Percentiles rank a stretch among this genome's conserved stretches.
phyloP scores from a whole-genome alignment of 2,797 vertebrate species.

The Menidia menidia region DNA sequence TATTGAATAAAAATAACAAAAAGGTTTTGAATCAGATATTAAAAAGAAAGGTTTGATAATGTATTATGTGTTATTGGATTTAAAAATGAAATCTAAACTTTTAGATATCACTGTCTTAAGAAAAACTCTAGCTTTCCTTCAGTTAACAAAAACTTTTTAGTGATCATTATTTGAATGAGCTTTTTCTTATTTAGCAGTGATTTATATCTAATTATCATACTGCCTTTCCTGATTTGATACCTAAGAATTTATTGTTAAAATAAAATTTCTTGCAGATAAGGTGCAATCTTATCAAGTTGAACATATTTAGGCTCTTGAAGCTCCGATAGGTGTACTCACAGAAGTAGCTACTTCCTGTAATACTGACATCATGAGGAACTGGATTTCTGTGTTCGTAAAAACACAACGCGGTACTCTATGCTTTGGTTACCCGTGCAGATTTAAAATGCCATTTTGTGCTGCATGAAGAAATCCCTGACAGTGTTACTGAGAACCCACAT shows the following conservation, averaged over 20 bases:
- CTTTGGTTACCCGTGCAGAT: constrained; percentile 45
- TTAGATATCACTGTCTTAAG: neutral
- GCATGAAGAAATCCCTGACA: constrained; percentile 17
- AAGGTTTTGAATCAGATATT: neutral
- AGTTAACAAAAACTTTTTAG: neutral
- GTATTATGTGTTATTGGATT: neutral
- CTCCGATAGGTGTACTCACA: constrained; percentile 10
- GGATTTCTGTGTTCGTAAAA: constrained; percentile 22
- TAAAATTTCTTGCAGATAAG: constrained; percentile 15
- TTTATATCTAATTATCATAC: neutral
- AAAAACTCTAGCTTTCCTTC: neutral
- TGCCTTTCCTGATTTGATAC: constrained; percentile 20
- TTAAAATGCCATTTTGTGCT: constrained; percentile 15
- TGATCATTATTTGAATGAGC: neutral
- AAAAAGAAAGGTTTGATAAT: neutral
- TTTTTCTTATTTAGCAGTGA: constrained; percentile 19
- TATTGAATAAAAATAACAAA: neutral
- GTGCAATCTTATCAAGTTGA: neutral
- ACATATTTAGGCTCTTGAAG: constrained; percentile 15
- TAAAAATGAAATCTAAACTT: neutral
- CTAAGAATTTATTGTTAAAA: constrained; percentile 26
- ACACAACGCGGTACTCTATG: constrained; percentile 2
- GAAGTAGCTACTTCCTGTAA: constrained; percentile 5
- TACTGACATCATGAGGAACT: neutral
- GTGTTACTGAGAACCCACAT: constrained; percentile 10